Percentiles rank a stretch among this genome's conserved stretches.
Evolutionary conservation across 2,888 invertebrate species (phyloP).

Genomic region (Dryococelus australis): DNA sequence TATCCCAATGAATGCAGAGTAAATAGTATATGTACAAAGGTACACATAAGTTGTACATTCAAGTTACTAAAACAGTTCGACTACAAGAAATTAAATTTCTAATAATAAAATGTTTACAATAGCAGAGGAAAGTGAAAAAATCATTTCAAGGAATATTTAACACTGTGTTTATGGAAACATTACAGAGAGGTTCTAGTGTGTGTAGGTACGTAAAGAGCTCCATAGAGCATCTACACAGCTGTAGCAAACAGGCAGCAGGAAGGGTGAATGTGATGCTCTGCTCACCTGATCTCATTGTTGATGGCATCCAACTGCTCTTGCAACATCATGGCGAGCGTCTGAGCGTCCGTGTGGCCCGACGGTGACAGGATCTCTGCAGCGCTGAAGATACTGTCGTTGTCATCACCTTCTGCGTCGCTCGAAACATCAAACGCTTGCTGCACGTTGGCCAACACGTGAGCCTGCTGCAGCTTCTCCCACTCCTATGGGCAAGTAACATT

Average conservation of each 20-base stretch:
- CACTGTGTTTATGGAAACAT: too few species aligned
- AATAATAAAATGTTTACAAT: too few species aligned
- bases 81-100: too few species aligned
- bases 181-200: too few species aligned
- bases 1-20: too few species aligned
- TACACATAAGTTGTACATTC: too few species aligned
- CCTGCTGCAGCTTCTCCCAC: constrained; percentile 96
- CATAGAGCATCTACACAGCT: background rate
- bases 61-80: too few species aligned
- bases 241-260: background rate
- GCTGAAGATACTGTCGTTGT: constrained; percentile 79
- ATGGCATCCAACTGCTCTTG: constrained; percentile 99
- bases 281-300: constrained; percentile 92
- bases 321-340: constrained; percentile 96
- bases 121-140: too few species aligned
- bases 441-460: constrained; percentile 88
- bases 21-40: too few species aligned
- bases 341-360: constrained; percentile 83
- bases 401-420: constrained; percentile 82
- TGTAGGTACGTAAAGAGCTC: too few species aligned
- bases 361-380: constrained; percentile 77
- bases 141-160: too few species aligned
- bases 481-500: constrained; percentile 63
- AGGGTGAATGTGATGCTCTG: background rate
- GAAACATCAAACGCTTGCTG: constrained; percentile 93